A percentile compares a stretch with the other conserved stretches of the same genome.
phyloP scores from a whole-genome alignment of 2,113 vertebrate genomes.

The Prietella phreatophila region DNA sequence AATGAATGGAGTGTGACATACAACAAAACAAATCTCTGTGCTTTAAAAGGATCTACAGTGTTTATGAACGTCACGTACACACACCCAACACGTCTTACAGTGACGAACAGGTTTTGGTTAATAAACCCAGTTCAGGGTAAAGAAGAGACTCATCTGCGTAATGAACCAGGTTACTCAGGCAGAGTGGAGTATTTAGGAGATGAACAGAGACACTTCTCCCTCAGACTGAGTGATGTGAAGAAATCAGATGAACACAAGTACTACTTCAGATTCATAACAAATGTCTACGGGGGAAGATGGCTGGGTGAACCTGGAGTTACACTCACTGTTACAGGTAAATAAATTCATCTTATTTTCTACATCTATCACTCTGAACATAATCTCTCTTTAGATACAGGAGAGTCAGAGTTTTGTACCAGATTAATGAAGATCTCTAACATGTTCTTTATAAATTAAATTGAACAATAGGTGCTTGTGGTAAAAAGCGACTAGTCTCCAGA shows the following conservation, averaged over 20 bases:
- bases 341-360: neutral
- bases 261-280: neutral
- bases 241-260: conserved; percentile 12
- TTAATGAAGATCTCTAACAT: neutral
- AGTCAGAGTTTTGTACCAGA: neutral
- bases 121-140: neutral
- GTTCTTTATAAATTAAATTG: neutral
- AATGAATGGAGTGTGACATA: neutral
- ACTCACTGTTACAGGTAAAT: conserved; percentile 23
- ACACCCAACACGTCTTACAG: neutral
- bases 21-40: neutral
- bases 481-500: too few species aligned
- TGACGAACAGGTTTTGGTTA: neutral
- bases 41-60: conserved; percentile 30
- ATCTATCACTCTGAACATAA: neutral
- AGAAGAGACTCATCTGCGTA: neutral
- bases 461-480: too few species aligned
- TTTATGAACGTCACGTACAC: conserved; percentile 5
- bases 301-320: neutral
- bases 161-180: neutral
- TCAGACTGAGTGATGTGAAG: conserved; percentile 32
- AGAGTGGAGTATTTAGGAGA: conserved; percentile 13
- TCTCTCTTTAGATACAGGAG: neutral
- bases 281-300: neutral
- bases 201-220: conserved; percentile 3